Conservation (phyloP, 2,113 vertebrate species). For the Camelus dromedarius region DNA sequence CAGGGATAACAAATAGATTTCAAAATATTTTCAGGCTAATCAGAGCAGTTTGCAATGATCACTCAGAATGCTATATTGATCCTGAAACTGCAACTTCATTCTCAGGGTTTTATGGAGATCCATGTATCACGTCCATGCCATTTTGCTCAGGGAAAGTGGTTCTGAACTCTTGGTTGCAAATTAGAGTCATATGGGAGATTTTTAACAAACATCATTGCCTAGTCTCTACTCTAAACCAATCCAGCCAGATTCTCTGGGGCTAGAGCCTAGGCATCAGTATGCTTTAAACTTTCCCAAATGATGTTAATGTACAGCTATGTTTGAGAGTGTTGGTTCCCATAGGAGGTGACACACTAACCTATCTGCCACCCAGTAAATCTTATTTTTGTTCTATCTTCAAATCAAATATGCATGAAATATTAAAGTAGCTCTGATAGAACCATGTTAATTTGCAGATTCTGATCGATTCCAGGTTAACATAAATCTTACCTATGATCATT, state of each 20-base stretch:
- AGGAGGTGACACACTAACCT: background rate
- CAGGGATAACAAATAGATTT: background rate
- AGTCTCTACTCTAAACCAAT: background rate
- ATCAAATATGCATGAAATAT: slow-evolving; percentile 24
- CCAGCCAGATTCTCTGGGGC: background rate
- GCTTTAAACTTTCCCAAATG: slow-evolving; percentile 33
- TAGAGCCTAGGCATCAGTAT: background rate
- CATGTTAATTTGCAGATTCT: background rate
- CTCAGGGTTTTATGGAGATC: background rate
- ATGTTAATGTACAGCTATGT: background rate
- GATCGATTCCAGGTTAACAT: slow-evolving; percentile 17
- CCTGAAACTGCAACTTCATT: background rate
- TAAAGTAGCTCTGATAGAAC: slow-evolving; percentile 4
- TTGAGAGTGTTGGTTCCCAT: slow-evolving; percentile 10
- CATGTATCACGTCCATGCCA: background rate
- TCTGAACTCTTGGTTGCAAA: background rate
- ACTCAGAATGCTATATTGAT: background rate
- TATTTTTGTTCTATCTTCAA: slow-evolving; percentile 24
- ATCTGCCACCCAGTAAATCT: background rate
- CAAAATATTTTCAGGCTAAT: background rate
- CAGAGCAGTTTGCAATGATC: background rate
- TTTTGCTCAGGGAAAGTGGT: slow-evolving; percentile 30
- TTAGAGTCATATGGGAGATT: background rate
- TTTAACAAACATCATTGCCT: background rate
- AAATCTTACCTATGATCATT: slow-evolving; percentile 43